Evolutionary conservation across 2,797 vertebrate genomes (phyloP).

Genomic region (Florisuga fusca): DNA sequence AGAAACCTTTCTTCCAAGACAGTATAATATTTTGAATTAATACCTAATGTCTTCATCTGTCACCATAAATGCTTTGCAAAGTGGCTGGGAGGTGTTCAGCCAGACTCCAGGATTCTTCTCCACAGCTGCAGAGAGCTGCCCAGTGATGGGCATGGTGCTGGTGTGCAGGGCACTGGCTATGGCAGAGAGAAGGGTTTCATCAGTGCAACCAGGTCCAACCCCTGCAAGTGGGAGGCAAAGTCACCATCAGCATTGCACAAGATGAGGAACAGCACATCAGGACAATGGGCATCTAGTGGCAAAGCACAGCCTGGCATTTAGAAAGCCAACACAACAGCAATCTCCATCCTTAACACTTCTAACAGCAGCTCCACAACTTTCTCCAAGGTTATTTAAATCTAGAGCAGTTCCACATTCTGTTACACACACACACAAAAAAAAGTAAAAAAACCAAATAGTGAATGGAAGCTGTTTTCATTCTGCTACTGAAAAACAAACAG

Average conservation of each 20-base stretch:
- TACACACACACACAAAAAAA: not conserved
- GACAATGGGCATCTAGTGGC: not conserved
- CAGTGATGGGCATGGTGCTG: constrained; percentile 95
- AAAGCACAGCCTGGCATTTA: not conserved
- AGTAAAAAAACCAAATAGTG: not conserved
- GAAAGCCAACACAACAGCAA: not conserved
- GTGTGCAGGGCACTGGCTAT: constrained; percentile 97
- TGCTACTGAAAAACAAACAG: not conserved
- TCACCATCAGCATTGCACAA: not conserved
- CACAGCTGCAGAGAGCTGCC: constrained; percentile 95
- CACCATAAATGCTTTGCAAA: constrained; percentile 98
- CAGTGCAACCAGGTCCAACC: constrained; percentile 95
- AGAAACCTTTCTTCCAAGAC: not conserved
- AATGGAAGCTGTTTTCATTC: not conserved
- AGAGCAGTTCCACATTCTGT: not conserved
- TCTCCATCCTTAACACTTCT: not conserved
- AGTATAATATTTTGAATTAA: not conserved
- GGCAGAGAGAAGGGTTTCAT: constrained; percentile 95
- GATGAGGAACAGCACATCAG: not conserved
- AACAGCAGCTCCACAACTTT: not conserved
- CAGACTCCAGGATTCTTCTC: constrained; percentile 98
- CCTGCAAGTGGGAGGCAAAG: constrained; percentile 64
- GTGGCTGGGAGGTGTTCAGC: constrained; percentile 95
- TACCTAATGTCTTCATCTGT: constrained; percentile 98
- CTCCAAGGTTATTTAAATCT: not conserved